Percentiles rank a stretch among this genome's conserved stretches.
These are phyloP conservation scores for Aspidapion aeneum DNA, from an alignment of 2,888 invertebrate species.

Conservation along the genomic window DNA sequence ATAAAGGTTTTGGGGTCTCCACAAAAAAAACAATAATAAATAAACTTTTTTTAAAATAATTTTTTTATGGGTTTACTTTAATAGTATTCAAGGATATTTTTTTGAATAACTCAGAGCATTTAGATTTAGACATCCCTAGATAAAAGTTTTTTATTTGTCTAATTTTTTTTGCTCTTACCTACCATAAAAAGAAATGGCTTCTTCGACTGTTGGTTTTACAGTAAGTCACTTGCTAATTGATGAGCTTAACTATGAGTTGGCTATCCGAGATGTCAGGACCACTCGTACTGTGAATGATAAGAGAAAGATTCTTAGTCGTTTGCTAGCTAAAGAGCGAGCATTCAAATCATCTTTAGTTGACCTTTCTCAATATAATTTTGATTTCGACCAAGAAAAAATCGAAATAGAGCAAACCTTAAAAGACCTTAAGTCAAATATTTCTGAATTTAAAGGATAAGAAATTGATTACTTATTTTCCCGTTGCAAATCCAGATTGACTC, in stretches of 20 bases:
- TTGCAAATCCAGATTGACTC: conserved; percentile 2
- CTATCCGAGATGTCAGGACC: background rate
- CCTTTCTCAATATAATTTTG: background rate
- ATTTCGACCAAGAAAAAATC: background rate
- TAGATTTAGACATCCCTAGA: no score
- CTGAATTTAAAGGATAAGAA: conserved; percentile 7
- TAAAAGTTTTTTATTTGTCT: no score
- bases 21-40: no score
- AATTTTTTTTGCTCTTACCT: no score
- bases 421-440: background rate
- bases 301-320: conserved; percentile 11
- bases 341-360: background rate
- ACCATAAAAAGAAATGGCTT: no score
- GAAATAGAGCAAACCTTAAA: background rate
- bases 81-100: no score
- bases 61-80: no score
- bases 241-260: background rate
- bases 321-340: conserved; percentile 12
- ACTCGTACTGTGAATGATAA: conserved; percentile 1
- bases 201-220: background rate
- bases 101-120: no score
- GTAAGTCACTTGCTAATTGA: background rate
- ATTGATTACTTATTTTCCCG: conserved; percentile 7
- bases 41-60: no score
- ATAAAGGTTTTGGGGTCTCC: no score